phyloP scores from a whole-genome alignment of 2,797 vertebrate species.

The Pyrocephalus nanus region DNA sequence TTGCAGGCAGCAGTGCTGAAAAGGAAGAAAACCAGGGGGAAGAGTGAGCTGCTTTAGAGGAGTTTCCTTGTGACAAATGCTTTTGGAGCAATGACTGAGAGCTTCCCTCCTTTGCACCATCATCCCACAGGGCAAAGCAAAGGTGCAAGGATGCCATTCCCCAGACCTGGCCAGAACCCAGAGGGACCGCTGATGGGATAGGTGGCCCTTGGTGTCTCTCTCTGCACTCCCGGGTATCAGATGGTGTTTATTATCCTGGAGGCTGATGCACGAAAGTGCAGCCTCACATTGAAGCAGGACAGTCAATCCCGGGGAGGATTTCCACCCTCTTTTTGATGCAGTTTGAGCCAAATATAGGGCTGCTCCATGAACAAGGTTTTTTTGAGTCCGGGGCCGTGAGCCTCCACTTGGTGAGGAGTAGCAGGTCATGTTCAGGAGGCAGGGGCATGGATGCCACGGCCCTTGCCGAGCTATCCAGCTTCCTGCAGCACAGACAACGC shows the following conservation, averaged over 20 bases:
- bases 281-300: neutral
- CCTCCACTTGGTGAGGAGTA: neutral
- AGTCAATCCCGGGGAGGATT: neutral
- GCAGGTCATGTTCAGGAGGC: neutral
- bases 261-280: neutral
- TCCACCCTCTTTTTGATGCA: neutral
- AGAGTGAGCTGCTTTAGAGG: neutral
- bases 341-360: neutral
- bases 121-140: neutral
- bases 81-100: neutral
- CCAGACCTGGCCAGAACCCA: neutral
- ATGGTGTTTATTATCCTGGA: neutral
- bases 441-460: neutral
- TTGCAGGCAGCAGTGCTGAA: neutral
- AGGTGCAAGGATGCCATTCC: neutral
- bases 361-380: neutral
- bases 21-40: neutral
- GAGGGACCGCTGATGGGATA: neutral
- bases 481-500: accelerated
- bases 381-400: accelerated
- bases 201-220: neutral
- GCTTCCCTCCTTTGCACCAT: neutral
- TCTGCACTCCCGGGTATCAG: accelerated
- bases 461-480: neutral
- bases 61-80: neutral